Evolutionary conservation across 2,113 vertebrate species (phyloP).

Genomic region (Elanoides forficatus): DNA sequence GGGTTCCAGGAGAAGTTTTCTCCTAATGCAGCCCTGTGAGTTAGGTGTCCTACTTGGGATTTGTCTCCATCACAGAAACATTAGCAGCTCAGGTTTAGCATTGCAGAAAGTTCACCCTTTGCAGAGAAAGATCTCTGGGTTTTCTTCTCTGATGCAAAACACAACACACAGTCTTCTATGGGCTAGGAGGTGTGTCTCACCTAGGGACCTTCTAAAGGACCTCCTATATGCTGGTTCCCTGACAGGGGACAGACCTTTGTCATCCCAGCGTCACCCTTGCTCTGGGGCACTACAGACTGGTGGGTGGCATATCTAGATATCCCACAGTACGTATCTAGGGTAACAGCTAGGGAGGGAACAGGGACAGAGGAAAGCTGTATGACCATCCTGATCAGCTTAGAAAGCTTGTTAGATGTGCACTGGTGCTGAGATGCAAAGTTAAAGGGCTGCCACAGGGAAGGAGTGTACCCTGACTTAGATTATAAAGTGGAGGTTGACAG

Average conservation of each 20-base stretch:
- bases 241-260: background rate
- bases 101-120: background rate
- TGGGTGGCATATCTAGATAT: background rate
- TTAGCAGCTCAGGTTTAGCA: background rate
- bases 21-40: background rate
- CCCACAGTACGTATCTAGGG: background rate
- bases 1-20: slow-evolving; percentile 28
- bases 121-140: background rate
- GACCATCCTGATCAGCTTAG: background rate
- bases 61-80: background rate
- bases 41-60: slow-evolving; percentile 50
- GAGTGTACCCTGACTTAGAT: background rate
- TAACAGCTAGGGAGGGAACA: background rate
- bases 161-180: background rate
- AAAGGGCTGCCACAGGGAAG: background rate
- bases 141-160: background rate
- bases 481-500: background rate
- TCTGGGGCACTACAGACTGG: background rate
- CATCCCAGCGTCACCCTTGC: background rate
- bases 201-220: background rate
- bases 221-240: background rate
- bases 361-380: background rate
- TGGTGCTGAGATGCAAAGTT: background rate
- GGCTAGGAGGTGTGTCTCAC: background rate
- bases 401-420: background rate